Conservation (phyloP, 2,888 invertebrate genomes). For the Ormyrus pomaceus region DNA sequence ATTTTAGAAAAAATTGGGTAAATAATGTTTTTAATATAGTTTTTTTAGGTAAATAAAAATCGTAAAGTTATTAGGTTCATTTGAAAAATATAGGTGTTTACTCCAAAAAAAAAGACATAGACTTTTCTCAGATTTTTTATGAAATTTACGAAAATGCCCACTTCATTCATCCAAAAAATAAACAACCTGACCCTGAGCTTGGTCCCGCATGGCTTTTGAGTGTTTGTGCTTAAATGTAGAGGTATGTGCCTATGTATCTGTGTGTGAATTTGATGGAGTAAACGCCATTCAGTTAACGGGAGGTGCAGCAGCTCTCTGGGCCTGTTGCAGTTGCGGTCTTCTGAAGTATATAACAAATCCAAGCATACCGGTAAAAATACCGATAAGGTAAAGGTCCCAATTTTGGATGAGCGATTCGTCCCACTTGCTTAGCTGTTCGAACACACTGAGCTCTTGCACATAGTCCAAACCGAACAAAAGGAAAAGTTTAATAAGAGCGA, state of each 20-base stretch:
- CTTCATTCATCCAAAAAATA: conserved; percentile 14
- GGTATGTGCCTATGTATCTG: not conserved
- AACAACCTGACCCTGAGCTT: conserved; percentile 52
- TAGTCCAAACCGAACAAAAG: conserved; percentile 85
- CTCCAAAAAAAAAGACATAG: too few relatives aligned
- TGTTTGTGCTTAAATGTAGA: conserved; percentile 26
- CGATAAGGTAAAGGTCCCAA: conserved; percentile 96
- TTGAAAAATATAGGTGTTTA: too few relatives aligned
- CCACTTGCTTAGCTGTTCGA: conserved; percentile 79
- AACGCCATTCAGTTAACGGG: conserved; percentile 64
- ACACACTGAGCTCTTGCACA: conserved; percentile 82
- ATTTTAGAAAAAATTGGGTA: too few relatives aligned
- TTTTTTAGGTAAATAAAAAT: too few relatives aligned
- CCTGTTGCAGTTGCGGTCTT: conserved; percentile 73
- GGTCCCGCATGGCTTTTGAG: conserved; percentile 43
- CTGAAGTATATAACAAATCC: conserved; percentile 89
- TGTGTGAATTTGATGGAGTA: not conserved
- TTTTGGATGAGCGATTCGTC: conserved; percentile 87
- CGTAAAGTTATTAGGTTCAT: too few relatives aligned
- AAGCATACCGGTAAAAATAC: conserved; percentile 87
- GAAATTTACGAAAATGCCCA: not conserved
- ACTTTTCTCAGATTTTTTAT: not conserved
- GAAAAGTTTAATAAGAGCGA: conserved; percentile 91
- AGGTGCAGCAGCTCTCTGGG: conserved; percentile 61
- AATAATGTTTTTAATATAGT: too few relatives aligned